These are phyloP conservation scores for Dinothrombium tinctorium DNA, from an alignment of 1,140 invertebrate genomes.

Conservation along the genomic window DNA sequence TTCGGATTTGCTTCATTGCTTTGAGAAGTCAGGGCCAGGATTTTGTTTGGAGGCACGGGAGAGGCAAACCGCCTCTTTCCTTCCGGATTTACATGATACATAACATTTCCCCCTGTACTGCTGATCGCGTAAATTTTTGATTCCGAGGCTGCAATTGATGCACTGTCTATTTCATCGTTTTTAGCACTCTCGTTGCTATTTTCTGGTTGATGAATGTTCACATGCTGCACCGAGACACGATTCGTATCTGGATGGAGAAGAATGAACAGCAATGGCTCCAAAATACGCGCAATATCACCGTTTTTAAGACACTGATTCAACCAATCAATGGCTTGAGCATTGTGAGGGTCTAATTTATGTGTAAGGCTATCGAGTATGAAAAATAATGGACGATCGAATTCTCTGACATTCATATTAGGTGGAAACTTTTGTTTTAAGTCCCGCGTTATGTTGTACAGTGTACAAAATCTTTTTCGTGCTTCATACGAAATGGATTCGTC, in stretches of 20 bases:
- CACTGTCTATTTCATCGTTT: slow-evolving; percentile 13
- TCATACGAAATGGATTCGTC: slow-evolving; percentile 20
- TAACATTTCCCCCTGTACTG: slow-evolving; percentile 57
- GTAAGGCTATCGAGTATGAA: slow-evolving; percentile 52
- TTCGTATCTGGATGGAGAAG: slow-evolving; percentile 55
- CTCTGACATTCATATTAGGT: slow-evolving; percentile 24
- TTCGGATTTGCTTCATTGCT: no score
- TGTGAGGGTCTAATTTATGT: slow-evolving; percentile 39
- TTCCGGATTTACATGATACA: slow-evolving; percentile 41
- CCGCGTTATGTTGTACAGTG: slow-evolving; percentile 52
- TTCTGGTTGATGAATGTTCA: slow-evolving; percentile 36
- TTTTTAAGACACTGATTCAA: slow-evolving; percentile 42
- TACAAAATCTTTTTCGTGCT: slow-evolving; percentile 44
- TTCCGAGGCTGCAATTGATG: slow-evolving; percentile 17
- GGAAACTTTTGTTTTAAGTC: slow-evolving; percentile 28
- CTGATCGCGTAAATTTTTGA: slow-evolving; percentile 61
- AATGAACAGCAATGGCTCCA: slow-evolving; percentile 52
- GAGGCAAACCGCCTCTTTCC: slow-evolving; percentile 14
- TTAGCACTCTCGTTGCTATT: slow-evolving; percentile 12
- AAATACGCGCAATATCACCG: slow-evolving; percentile 40
- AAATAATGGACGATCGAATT: slow-evolving; percentile 36
- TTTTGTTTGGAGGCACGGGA: slow-evolving; percentile 12
- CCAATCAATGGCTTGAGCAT: slow-evolving; percentile 43
- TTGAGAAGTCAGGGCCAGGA: slow-evolving; percentile 14
- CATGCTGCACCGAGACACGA: slow-evolving; percentile 57